phyloP scores from a whole-genome alignment of 53 echinoderm and acorn worm genomes.

The Paracentrotus lividus region DNA sequence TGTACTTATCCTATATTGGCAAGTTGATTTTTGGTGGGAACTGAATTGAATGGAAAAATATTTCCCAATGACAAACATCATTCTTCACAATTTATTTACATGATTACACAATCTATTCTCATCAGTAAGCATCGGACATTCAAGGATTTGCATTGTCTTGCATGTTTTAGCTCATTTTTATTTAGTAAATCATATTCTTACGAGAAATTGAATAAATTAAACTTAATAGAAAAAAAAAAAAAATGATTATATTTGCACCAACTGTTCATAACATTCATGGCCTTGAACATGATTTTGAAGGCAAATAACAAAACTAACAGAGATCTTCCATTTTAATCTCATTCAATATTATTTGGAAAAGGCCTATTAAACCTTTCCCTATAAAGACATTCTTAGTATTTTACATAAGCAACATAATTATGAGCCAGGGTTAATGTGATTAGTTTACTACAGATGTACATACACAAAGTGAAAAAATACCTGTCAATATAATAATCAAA shows the following conservation, averaged over 20 bases:
- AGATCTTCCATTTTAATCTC: background rate
- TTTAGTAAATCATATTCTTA: background rate
- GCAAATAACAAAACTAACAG: background rate
- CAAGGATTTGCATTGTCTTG: constrained; percentile 1
- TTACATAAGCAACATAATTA: background rate
- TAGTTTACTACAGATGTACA: background rate
- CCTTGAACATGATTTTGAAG: background rate
- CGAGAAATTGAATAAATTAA: background rate
- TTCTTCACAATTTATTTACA: constrained; percentile 6
- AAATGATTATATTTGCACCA: background rate
- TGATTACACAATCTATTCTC: background rate
- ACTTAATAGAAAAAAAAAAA: background rate
- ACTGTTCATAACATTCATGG: background rate
- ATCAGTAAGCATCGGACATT: background rate
- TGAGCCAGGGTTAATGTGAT: background rate
- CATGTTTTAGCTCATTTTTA: background rate
- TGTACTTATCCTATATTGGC: background rate
- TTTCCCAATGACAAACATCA: background rate
- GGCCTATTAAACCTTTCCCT: background rate
- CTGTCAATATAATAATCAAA: background rate
- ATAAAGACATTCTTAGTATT: too few relatives aligned
- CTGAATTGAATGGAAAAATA: background rate
- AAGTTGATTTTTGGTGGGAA: constrained; percentile 15
- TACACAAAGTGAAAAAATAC: background rate
- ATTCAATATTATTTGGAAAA: background rate